A percentile compares a stretch with the other conserved stretches of the same genome.
Evolutionary conservation across 2,888 invertebrate genomes (phyloP).

Genomic region (Endotricha flammealis): DNA sequence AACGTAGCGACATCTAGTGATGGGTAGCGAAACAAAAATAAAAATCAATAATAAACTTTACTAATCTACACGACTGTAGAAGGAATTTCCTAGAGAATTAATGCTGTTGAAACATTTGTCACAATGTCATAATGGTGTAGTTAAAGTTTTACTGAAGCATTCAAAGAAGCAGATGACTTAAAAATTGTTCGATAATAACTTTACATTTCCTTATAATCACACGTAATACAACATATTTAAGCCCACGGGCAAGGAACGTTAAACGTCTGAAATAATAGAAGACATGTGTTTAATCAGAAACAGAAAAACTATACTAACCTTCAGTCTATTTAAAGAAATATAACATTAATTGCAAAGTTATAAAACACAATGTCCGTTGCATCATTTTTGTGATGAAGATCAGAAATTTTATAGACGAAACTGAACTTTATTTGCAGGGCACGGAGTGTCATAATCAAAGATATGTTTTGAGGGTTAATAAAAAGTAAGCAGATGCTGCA

Average conservation of each 20-base stretch:
- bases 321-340: background rate
- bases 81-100: too few relatives aligned
- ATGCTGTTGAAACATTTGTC: too few relatives aligned
- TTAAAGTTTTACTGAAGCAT: background rate
- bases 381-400: background rate
- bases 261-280: slow-evolving; percentile 39
- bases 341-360: background rate
- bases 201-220: slow-evolving; percentile 11
- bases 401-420: slow-evolving; percentile 11
- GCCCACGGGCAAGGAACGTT: slow-evolving; percentile 30
- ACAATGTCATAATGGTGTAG: too few relatives aligned
- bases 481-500: slow-evolving; percentile 44
- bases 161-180: background rate
- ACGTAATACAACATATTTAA: slow-evolving; percentile 22
- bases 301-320: slow-evolving; percentile 25
- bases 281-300: slow-evolving; percentile 45
- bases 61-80: too few relatives aligned
- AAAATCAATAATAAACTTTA: too few relatives aligned
- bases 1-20: background rate
- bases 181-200: background rate
- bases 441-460: slow-evolving; percentile 13
- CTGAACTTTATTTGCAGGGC: slow-evolving; percentile 13
- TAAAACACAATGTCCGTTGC: background rate
- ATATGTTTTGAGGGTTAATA: slow-evolving; percentile 17
- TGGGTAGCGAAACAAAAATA: background rate